phyloP scores from a whole-genome alignment of 2,888 invertebrate genomes.

The Lysandra bellargus region DNA sequence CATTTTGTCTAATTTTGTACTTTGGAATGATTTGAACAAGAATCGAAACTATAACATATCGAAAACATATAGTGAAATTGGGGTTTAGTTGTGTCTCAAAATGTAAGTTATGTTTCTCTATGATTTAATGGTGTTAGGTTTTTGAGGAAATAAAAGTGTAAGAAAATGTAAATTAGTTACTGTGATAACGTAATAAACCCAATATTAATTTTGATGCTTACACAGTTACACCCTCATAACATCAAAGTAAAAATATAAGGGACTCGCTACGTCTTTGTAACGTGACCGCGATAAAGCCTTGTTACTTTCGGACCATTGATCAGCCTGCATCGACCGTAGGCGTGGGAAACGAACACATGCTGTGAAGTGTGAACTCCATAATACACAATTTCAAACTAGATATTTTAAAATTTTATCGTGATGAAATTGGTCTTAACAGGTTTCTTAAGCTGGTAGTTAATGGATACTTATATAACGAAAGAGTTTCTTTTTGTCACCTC shows the following conservation, averaged over 20 bases:
- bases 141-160: neutral
- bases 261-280: neutral
- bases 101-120: too few relatives aligned
- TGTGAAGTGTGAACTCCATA: neutral
- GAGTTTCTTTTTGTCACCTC: too few relatives aligned
- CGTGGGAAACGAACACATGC: slow-evolving; percentile 3
- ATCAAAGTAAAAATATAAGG: slow-evolving; percentile 14
- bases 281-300: slow-evolving; percentile 5
- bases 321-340: neutral
- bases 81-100: too few relatives aligned
- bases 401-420: neutral
- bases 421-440: neutral
- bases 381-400: neutral
- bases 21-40: too few relatives aligned
- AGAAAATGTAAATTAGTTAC: neutral
- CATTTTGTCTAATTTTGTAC: too few relatives aligned
- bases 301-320: slow-evolving; percentile 17
- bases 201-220: neutral
- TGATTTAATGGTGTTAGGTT: too few relatives aligned
- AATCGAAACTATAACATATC: too few relatives aligned
- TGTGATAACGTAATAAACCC: neutral
- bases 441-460: neutral
- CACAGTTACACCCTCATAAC: neutral
- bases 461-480: too few relatives aligned
- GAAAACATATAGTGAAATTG: too few relatives aligned